phyloP scores from a whole-genome alignment of 2,797 vertebrate species.

The Tadarida brasiliensis region DNA sequence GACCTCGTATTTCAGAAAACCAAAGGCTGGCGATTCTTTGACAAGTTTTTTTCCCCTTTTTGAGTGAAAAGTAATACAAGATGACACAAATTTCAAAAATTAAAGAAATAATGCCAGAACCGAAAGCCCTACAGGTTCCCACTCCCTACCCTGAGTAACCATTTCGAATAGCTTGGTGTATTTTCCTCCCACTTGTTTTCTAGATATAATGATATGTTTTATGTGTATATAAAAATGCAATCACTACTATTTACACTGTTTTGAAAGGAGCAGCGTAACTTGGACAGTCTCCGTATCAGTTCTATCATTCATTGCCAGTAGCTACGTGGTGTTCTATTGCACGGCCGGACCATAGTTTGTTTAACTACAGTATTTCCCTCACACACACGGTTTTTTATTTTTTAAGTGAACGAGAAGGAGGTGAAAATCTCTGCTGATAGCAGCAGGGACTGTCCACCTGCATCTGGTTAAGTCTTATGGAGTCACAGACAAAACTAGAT shows the following conservation, averaged over 20 bases:
- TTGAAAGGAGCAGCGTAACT: background rate
- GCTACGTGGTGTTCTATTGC: background rate
- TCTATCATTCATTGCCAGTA: background rate
- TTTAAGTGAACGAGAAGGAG: background rate
- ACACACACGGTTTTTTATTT: fast-evolving
- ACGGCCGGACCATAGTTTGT: background rate
- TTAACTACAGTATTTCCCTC: background rate
- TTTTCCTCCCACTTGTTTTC: background rate
- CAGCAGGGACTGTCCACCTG: background rate
- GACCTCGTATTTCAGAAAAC: background rate
- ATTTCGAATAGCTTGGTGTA: background rate
- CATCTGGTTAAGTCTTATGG: background rate
- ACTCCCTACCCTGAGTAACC: background rate
- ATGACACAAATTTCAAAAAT: background rate
- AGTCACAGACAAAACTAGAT: background rate
- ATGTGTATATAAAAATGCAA: background rate
- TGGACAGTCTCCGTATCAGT: background rate
- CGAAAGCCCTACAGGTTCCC: background rate
- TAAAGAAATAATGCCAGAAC: background rate
- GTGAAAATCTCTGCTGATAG: background rate
- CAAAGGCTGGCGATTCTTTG: background rate
- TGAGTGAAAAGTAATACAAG: background rate
- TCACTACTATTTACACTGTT: background rate
- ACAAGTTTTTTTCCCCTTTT: background rate
- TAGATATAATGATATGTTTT: background rate